phyloP scores from a whole-genome alignment of 2,113 vertebrate genomes.

The Brachyistius frenatus region DNA sequence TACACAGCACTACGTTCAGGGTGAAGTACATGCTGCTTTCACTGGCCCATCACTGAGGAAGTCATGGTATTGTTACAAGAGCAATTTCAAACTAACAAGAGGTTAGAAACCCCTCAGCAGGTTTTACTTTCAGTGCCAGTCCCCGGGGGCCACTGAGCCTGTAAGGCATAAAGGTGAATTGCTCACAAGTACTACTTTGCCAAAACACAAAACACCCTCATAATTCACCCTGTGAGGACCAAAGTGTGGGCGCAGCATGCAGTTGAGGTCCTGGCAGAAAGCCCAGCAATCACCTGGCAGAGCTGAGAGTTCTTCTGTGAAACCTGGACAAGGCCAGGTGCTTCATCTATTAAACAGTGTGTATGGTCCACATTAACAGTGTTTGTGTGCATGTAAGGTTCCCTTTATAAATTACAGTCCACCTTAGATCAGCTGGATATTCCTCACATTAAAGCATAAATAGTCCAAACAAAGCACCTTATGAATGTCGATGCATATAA shows the following conservation, averaged over 20 bases:
- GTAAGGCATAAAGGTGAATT: conserved; percentile 30
- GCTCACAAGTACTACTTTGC: conserved; percentile 6
- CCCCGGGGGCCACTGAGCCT: background rate
- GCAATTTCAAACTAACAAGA: conserved; percentile 31
- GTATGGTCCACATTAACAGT: too few species aligned
- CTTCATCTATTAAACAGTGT: too few species aligned
- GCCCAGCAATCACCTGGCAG: conserved; percentile 28
- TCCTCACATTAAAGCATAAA: too few species aligned
- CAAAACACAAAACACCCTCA: conserved; percentile 48
- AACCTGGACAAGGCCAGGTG: too few species aligned
- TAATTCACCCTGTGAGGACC: conserved; percentile 48
- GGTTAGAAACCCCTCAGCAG: conserved; percentile 12
- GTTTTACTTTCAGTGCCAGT: conserved; percentile 17
- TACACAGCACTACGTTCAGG: background rate
- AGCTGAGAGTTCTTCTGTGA: background rate
- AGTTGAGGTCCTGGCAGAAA: conserved; percentile 10
- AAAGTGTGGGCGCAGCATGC: conserved; percentile 24
- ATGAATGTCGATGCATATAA: too few species aligned
- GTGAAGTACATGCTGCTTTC: background rate
- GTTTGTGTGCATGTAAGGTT: too few species aligned
- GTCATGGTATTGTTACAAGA: conserved; percentile 32
- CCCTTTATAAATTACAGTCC: too few species aligned
- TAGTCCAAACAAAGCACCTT: too few species aligned
- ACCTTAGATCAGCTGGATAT: too few species aligned
- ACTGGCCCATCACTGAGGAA: background rate